Evolutionary conservation across 2,797 vertebrate species (phyloP), one percentile per base, ranked within the genome.

Genomic region (Naso thynnoides): DNA sequence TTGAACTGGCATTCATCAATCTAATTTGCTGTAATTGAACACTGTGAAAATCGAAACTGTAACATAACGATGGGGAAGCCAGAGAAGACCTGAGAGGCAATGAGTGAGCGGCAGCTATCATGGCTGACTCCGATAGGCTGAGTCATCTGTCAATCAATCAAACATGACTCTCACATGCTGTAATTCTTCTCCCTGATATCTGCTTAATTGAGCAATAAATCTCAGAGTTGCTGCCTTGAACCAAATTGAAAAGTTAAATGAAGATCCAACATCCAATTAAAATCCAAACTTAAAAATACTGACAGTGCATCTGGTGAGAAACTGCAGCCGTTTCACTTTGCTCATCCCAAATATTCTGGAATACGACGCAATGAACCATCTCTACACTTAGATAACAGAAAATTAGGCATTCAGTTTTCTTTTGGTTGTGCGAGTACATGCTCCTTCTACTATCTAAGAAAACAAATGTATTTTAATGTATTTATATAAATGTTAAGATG

Each of bases 121-220:
- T 19, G 33, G 41, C 47, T 63, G 58, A 55, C 23, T 41, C 44
- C 36, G 62, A 61, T 36, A 70, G 13, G 23, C 47, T 44, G 52
- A 60, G 27, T 21, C 53, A 70, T 42, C 47, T 45, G 31, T 61
- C 61, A 75, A 70, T 73, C 70, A 68, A 49, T 48, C 45, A 41
- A 56, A 61, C 49, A 26, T 11, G 36, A 21, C 54, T 64, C 50
- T 38, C 48, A 29, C 48, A 36, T 11, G 33, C 33, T 36, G 33
- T 36, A 21, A 47, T 59, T 39, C 24, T 54, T 24, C 4, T 53
- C 39, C 24, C 50, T 11, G 38, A n/a, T 16, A 31, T 67, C n/a
- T 42, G 41, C 48, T 44, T 38, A 41, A 29, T 48, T 57, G 10
- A 60, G 45, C 39, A 54, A 19, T 1, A 49, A 21, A n/a, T 47